phyloP scores from a whole-genome alignment of 1,140 invertebrate species.

The Ptiloglossa arizonensis region DNA sequence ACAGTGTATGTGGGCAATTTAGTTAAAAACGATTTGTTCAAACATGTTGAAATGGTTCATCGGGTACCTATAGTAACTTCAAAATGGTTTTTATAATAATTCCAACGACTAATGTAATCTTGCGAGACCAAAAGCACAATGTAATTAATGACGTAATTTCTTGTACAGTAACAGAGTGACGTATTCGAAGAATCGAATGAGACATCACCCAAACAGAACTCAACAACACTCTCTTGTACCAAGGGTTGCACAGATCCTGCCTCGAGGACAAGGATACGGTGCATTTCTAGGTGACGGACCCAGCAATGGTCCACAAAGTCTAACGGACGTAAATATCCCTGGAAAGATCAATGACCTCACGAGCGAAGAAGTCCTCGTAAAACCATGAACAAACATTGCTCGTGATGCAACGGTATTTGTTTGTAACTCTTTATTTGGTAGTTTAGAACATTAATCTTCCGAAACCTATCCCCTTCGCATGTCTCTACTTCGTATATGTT shows the following conservation, averaged over 20 bases:
- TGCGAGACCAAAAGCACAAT: too few species aligned
- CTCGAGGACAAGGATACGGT: conserved; percentile 56
- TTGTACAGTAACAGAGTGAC: conserved; percentile 7
- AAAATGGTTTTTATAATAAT: too few species aligned
- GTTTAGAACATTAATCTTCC: not conserved
- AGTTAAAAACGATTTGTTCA: too few species aligned
- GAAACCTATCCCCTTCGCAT: not conserved
- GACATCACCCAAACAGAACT: conserved; percentile 63
- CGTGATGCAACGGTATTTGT: not conserved
- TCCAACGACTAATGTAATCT: not conserved
- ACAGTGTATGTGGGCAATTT: too few species aligned
- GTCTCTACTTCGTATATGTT: not conserved
- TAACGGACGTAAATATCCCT: conserved; percentile 65
- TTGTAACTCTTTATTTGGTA: conserved; percentile 27
- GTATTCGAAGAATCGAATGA: conserved; percentile 50
- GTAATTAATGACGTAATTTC: not conserved
- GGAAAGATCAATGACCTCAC: conserved; percentile 70
- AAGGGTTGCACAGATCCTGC: conserved; percentile 57
- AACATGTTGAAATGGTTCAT: too few species aligned
- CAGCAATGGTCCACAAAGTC: conserved; percentile 50
- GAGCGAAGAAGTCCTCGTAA: conserved; percentile 73
- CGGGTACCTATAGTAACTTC: too few species aligned
- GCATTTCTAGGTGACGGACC: conserved; percentile 60
- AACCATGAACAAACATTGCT: conserved; percentile 61
- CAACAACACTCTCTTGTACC: conserved; percentile 24